A percentile compares a stretch with the other conserved stretches of the same genome.
These are phyloP conservation scores for Xylota sylvarum DNA, from an alignment of 2,888 invertebrate genomes.

Conservation along the genomic window DNA sequence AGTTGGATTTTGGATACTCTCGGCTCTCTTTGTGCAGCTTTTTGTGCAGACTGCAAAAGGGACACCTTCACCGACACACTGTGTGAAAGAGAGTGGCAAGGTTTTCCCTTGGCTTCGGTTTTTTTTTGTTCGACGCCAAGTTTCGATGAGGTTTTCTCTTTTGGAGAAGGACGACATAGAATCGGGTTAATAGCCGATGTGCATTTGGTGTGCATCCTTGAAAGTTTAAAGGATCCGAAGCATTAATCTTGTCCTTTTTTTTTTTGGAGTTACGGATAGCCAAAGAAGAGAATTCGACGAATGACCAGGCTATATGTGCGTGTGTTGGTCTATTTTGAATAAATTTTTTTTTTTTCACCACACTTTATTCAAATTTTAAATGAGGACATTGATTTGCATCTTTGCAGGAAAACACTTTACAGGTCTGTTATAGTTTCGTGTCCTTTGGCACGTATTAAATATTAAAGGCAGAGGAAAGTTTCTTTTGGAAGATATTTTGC, in stretches of 20 bases:
- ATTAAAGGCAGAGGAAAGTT: neutral
- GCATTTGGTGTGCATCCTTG: slow-evolving; percentile 75
- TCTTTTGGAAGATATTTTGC: slow-evolving; percentile 7
- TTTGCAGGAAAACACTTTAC: neutral
- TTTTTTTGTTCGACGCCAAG: slow-evolving; percentile 45
- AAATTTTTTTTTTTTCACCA: neutral
- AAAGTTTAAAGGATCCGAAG: slow-evolving; percentile 70
- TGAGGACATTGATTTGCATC: slow-evolving; percentile 47
- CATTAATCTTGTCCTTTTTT: slow-evolving; percentile 51
- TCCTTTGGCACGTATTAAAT: slow-evolving; percentile 20
- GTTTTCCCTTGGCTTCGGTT: slow-evolving; percentile 48
- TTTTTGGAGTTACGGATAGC: neutral
- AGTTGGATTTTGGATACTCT: slow-evolving; percentile 6
- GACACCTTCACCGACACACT: neutral
- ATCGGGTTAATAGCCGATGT: slow-evolving; percentile 76
- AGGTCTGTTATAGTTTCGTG: neutral
- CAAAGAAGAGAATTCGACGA: slow-evolving; percentile 36
- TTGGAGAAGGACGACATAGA: slow-evolving; percentile 18
- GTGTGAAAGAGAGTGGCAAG: neutral
- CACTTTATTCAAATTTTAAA: slow-evolving; percentile 33
- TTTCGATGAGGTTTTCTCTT: slow-evolving; percentile 45
- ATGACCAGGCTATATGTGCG: slow-evolving; percentile 17
- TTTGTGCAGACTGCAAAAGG: slow-evolving; percentile 46
- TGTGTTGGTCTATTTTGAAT: neutral
- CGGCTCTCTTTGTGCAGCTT: slow-evolving; percentile 2